Percentiles rank a stretch among this genome's conserved stretches.
These are phyloP conservation scores for Nomada fabriciana DNA, from an alignment of 2,888 invertebrate genomes.

Conservation along the genomic window DNA sequence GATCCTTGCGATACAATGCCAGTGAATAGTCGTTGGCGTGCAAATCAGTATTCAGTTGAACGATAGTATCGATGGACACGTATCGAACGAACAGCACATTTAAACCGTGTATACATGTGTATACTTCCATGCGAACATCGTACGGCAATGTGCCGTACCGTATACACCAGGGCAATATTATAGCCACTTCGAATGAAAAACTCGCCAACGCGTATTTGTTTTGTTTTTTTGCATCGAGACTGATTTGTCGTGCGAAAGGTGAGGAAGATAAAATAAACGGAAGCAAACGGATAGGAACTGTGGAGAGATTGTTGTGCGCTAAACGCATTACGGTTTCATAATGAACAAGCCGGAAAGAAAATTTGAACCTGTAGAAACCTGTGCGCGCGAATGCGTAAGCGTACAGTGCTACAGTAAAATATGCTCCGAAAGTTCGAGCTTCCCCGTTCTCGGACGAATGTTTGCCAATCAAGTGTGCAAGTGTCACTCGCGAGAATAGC, in stretches of 20 bases:
- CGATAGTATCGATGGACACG: constrained; percentile 3
- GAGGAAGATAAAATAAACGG: not conserved
- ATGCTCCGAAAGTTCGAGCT: constrained; percentile 55
- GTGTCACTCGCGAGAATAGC: constrained; percentile 33
- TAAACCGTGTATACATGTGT: constrained; percentile 10
- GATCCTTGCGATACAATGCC: constrained; percentile 33
- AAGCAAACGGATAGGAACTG: not conserved
- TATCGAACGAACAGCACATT: constrained; percentile 7
- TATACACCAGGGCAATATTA: not conserved
- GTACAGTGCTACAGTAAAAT: constrained; percentile 52
- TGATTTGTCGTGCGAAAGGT: not conserved
- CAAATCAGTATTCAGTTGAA: constrained; percentile 50
- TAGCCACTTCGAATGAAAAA: not conserved
- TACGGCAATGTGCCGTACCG: not conserved
- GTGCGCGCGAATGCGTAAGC: constrained; percentile 56
- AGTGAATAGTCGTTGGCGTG: constrained; percentile 43
- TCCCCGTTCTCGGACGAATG: constrained; percentile 34
- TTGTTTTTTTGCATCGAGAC: not conserved
- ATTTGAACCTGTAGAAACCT: constrained; percentile 32
- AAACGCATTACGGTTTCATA: constrained; percentile 24
- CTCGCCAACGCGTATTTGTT: not conserved
- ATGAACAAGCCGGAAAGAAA: constrained; percentile 17
- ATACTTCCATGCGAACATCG: not conserved
- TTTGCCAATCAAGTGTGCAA: not conserved
- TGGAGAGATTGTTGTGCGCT: constrained; percentile 41